Evolutionary conservation across 2,888 invertebrate genomes (phyloP).

Genomic region (Gandaritis pyraliata): DNA sequence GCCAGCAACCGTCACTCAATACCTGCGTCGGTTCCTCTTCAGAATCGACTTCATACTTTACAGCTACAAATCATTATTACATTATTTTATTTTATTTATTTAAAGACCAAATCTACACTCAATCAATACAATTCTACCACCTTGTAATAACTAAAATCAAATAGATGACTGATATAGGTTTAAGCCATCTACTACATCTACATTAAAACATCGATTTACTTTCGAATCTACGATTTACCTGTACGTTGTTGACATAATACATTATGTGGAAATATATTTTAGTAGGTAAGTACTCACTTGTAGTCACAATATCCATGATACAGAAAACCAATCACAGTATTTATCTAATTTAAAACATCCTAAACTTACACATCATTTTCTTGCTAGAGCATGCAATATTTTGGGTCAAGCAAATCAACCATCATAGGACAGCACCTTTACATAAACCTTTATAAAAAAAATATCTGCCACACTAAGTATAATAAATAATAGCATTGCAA

Average conservation of each 20-base stretch:
- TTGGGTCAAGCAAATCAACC: conserved; percentile 13
- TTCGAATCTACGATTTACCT: not conserved
- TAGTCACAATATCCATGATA: too few relatives aligned
- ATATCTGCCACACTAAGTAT: conserved; percentile 18
- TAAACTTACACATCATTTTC: conserved; percentile 28
- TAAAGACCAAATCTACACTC: too few relatives aligned
- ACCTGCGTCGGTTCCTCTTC: conserved; percentile 33
- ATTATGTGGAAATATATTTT: not conserved
- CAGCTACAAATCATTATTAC: conserved; percentile 11
- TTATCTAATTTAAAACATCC: conserved; percentile 3
- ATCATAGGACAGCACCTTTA: conserved; percentile 9
- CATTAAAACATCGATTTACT: not conserved
- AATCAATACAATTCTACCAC: too few relatives aligned
- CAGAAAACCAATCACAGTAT: too few relatives aligned
- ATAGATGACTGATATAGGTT: too few relatives aligned
- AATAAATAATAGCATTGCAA: conserved; percentile 18
- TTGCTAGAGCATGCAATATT: conserved; percentile 25
- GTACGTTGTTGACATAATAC: not conserved
- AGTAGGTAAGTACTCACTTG: too few relatives aligned
- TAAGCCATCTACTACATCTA: too few relatives aligned
- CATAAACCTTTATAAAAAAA: conserved; percentile 24
- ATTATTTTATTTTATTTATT: too few relatives aligned
- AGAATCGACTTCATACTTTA: conserved; percentile 32
- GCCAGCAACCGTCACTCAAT: conserved; percentile 59
- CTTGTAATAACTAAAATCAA: too few relatives aligned